Base-by-base conservation (phyloP, 2,113 vertebrate species). In the Megaptera novaeangliae region DNA sequence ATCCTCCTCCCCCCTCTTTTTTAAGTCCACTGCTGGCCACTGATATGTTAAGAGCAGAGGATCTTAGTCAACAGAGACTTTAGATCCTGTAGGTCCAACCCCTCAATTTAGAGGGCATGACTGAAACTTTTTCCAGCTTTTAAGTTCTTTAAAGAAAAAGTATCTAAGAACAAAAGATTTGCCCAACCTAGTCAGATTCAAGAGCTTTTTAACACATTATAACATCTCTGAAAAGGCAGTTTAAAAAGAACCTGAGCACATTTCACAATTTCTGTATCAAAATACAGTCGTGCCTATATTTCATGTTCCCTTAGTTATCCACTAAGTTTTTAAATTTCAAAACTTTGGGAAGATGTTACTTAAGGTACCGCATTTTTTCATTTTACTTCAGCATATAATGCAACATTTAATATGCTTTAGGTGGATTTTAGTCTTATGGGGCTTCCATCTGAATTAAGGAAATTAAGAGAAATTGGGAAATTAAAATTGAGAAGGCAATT, bases 81-180 rank as follows among this genome's bases (percentile, higher is more conserved):
- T 71, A 95, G 57, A 80, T 89, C 41, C 49, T 6, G 7, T 55
- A 49, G 15, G 34, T 44, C 13, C 77, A 89, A 29, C 34, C 72
- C 31, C 39, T 57, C 68, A 92, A 84, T 96, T 98, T 83, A 92
- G 14, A 93, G 8, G 15, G 36, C 39, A 83, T 10, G 63, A 29
- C 36, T 44, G 29, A 84, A 74, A 1, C 9, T 80, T 74, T 81
- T 72, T 10, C 8, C 1, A 63, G 29, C 31, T 86, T 23, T 75
- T 72, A 95, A 61, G 14, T 61, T 96, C 63, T 80, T 95, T 78
- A 93, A 96, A 94, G 77, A 95, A 74, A 87, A 91, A 52, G 20
- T 59, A 46, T 25, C 27, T 86, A 80, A 96, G 78, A 96, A 96
- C 72, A 92, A 96, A 93, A 78, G 8, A 68, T 64, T 55, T 83